Evolutionary conservation across 2,797 vertebrate genomes (phyloP), one percentile per base, ranked within the genome.

Genomic region (Myoxocephalus aenaeus): DNA sequence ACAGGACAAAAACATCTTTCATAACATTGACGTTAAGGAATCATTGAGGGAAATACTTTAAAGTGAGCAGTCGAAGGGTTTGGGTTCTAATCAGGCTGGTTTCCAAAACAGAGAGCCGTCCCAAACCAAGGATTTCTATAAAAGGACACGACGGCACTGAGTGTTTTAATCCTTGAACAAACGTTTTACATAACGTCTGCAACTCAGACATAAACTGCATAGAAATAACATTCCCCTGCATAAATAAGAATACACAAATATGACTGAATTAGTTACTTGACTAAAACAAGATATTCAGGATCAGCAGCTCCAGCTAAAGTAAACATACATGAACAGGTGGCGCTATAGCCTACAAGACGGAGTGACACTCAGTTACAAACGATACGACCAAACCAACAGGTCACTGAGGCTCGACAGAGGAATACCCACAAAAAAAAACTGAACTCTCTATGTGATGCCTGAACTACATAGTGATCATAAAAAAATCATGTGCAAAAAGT

Each of bases 81-180:
- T 69, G 63, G 1, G 15, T 70, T 75, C 66, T 12, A 15, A 51
- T 69, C 65, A 8, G 57, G 5, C 29, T 12, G 7, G 32, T 80
- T 87, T 84, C 78, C 66, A 64, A 85, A 90, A 90, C 65, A 88
- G 20, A 80, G 38, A 62, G 42, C 7, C 7, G 9, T 32, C 14
- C 27, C 9, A 34, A 50, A 25, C 7, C 38, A 72, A 70, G 27
- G 59, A 58, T 22, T 54, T 73, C 81, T 86, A 68, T 75, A 79
- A 77, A 80, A 86, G 81, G 77, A 63, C 10, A 63, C 1, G 1
- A 17, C 36, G 27, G 9, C 14, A 32, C 15, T 5, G 50, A 59
- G 42, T 17, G 20, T 20, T 51, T 71, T 57, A 12, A 27, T 32
- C 44, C 13, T 32, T 15, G 15, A 42, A 4, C 34, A 7, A 56